Conservation (phyloP, 2,113 vertebrate species). For the Chloebia gouldiae region DNA sequence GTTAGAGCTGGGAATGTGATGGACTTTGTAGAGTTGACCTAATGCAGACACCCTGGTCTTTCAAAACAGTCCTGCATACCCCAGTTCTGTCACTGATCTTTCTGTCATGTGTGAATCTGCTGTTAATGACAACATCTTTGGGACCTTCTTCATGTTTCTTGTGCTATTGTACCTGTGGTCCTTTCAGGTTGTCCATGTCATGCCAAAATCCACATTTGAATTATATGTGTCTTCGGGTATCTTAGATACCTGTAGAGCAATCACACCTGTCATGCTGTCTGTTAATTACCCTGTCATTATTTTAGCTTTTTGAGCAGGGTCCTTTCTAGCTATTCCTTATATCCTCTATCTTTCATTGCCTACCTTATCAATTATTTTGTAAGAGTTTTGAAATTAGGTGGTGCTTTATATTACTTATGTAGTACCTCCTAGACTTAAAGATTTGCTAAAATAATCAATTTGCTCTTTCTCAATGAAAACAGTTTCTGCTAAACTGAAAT, state of each 20-base stretch:
- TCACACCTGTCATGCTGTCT: not conserved
- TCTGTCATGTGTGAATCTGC: not conserved
- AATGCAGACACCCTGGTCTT: not conserved
- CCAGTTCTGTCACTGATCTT: not conserved
- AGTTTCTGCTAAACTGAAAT: not conserved
- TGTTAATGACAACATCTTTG: not conserved
- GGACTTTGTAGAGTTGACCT: not conserved
- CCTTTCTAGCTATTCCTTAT: not conserved
- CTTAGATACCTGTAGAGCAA: not conserved
- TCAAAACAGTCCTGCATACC: not conserved
- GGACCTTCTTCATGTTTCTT: not conserved
- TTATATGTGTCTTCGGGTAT: not conserved
- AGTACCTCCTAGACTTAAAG: not conserved
- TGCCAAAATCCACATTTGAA: not conserved
- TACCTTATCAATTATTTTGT: not conserved
- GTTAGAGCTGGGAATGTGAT: not conserved
- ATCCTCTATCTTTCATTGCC: not conserved
- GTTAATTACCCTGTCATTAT: not conserved
- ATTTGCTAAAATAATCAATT: not conserved
- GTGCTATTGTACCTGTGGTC: accelerated
- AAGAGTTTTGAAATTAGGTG: not conserved
- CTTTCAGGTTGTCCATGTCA: not conserved
- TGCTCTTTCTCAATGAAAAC: not conserved
- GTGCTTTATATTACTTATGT: not conserved
- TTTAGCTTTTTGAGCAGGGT: not conserved